Percentiles rank a stretch among this genome's conserved stretches.
Evolutionary conservation across 2,797 vertebrate genomes (phyloP).

Genomic region (Zenarchopterus dispar): DNA sequence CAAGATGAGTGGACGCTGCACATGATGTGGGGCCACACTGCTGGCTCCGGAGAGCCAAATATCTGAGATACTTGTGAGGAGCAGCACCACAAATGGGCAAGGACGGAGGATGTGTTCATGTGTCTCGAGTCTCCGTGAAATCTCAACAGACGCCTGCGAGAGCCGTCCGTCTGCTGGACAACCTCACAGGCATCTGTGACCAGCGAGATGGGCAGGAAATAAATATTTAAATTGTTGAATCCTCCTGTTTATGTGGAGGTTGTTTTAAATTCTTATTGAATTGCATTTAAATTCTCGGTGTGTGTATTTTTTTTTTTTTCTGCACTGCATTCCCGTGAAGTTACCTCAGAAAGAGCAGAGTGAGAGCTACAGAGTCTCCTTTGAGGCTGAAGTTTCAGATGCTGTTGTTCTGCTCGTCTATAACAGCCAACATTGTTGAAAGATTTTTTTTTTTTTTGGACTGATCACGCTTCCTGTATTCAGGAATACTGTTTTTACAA

Average conservation of each 20-base stretch:
- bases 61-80: constrained; percentile 4
- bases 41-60: neutral
- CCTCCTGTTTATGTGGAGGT: constrained; percentile 22
- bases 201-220: constrained; percentile 25
- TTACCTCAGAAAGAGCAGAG: constrained; percentile 3
- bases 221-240: constrained; percentile 35
- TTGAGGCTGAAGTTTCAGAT: constrained; percentile 1
- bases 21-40: neutral
- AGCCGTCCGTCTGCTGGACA: constrained; percentile 3
- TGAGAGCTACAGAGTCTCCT: constrained; percentile 5
- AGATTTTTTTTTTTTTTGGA: neutral
- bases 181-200: constrained; percentile 15
- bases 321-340: neutral
- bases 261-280: neutral
- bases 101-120: neutral
- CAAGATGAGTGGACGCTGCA: constrained; percentile 33
- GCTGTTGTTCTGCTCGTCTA: neutral
- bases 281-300: neutral
- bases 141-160: constrained; percentile 22
- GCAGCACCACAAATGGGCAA: constrained; percentile 13
- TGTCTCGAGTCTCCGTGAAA: constrained; percentile 15
- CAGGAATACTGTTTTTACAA: constrained; percentile 12
- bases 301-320: neutral
- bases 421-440: constrained; percentile 14
- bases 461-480: constrained; percentile 3